A percentile compares a stretch with the other conserved stretches of the same genome.
phyloP scores from a whole-genome alignment of 2,888 invertebrate species.

The Scotopteryx bipunctaria region DNA sequence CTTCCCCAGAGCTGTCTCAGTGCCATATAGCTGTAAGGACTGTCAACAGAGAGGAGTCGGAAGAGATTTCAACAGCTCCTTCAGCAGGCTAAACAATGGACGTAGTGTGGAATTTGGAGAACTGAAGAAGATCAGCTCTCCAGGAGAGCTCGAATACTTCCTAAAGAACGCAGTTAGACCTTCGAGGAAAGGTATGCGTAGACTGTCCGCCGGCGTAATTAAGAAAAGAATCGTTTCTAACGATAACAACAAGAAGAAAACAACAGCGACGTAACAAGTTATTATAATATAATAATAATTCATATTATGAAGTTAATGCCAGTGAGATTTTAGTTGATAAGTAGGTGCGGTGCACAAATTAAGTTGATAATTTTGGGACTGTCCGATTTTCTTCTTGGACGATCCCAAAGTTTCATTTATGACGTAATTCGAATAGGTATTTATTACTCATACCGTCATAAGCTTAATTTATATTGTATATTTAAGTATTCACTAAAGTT shows the following conservation, averaged over 20 bases:
- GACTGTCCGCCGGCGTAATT: conserved; percentile 51
- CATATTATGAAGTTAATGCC: conserved; percentile 27
- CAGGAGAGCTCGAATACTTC: conserved; percentile 66
- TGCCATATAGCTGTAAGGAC: conserved; percentile 85
- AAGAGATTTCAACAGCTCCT: conserved; percentile 59
- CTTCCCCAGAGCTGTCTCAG: conserved; percentile 84
- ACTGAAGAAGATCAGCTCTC: conserved; percentile 68
- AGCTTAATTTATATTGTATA: conserved; percentile 40
- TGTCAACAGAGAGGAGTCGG: conserved; percentile 66
- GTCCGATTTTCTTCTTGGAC: conserved; percentile 77
- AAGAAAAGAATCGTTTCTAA: conserved; percentile 49
- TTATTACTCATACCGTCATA: conserved; percentile 38
- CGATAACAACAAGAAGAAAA: conserved; percentile 44
- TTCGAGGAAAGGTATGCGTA: conserved; percentile 59
- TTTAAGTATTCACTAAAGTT: conserved; percentile 27
- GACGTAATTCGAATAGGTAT: conserved; percentile 43
- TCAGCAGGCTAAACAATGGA: conserved; percentile 65
- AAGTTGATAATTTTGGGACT: conserved; percentile 62
- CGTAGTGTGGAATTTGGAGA: conserved; percentile 65
- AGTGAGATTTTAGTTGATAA: conserved; percentile 33
- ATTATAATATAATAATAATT: too few species aligned
- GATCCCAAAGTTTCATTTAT: conserved; percentile 66
- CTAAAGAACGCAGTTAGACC: conserved; percentile 71
- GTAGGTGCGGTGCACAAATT: conserved; percentile 19
- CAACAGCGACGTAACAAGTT: conserved; percentile 34